phyloP scores from a whole-genome alignment of 2,113 vertebrate species.

The Cettia cetti region DNA sequence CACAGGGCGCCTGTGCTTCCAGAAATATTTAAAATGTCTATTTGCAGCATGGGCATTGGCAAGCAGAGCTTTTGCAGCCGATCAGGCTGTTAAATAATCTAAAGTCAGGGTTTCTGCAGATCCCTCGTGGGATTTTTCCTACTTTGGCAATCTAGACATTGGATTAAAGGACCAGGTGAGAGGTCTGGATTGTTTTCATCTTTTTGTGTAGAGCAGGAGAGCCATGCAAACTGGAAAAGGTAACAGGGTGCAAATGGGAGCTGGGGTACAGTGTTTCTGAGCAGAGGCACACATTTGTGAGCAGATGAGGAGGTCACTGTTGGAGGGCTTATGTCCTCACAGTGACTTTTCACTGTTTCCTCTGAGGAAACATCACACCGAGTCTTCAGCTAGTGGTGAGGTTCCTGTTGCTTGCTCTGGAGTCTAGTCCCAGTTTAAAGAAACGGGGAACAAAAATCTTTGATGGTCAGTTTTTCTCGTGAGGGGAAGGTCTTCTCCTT shows the following conservation, averaged over 20 bases:
- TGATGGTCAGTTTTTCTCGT: not conserved
- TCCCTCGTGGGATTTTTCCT: not conserved
- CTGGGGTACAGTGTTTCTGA: not conserved
- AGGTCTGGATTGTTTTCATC: not conserved
- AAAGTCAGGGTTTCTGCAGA: not conserved
- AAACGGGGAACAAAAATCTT: not conserved
- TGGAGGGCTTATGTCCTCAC: not conserved
- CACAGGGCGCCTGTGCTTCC: rapidly evolving
- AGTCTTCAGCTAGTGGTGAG: not conserved
- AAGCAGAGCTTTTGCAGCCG: not conserved
- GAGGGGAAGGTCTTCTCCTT: not conserved
- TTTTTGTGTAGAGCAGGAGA: not conserved
- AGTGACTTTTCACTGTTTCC: not conserved
- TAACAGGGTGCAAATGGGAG: not conserved
- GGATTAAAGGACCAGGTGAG: not conserved
- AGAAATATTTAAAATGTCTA: not conserved
- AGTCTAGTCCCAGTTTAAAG: not conserved
- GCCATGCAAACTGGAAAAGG: not conserved
- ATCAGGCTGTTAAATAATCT: not conserved
- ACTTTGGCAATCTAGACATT: not conserved
- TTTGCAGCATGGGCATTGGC: not conserved
- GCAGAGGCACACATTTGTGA: not conserved
- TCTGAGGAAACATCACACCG: not conserved
- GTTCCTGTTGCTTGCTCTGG: not conserved
- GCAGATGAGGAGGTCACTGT: not conserved